phyloP scores from a whole-genome alignment of 1,140 invertebrate genomes.

The Tetramorium simillimum region DNA sequence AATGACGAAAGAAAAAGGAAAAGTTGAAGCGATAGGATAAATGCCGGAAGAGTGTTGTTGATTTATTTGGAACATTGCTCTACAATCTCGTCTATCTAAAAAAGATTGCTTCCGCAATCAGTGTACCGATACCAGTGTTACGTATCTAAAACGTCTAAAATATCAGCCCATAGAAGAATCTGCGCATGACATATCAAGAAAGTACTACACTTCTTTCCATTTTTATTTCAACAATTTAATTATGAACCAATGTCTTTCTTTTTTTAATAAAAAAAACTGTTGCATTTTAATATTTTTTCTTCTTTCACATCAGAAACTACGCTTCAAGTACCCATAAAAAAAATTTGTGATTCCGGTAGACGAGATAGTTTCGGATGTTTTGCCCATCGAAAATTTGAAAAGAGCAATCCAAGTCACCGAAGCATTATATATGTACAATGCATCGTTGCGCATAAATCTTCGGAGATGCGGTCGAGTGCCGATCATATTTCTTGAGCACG shows the following conservation, averaged over 20 bases:
- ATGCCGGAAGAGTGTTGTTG: background rate
- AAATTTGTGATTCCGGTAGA: background rate
- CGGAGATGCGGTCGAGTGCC: slow-evolving; percentile 36
- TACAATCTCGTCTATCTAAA: background rate
- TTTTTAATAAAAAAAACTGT: background rate
- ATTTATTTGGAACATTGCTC: background rate
- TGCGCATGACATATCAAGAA: background rate
- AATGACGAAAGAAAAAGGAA: slow-evolving; percentile 3
- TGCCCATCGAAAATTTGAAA: slow-evolving; percentile 5
- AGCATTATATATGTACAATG: slow-evolving; percentile 7
- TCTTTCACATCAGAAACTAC: background rate
- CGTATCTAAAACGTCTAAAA: slow-evolving; percentile 6
- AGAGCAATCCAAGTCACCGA: background rate
- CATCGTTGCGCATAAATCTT: slow-evolving; percentile 47
- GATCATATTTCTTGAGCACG: slow-evolving; percentile 50
- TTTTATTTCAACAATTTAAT: background rate
- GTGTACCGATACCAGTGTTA: background rate
- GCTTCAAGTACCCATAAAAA: background rate
- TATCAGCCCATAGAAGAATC: slow-evolving; percentile 13
- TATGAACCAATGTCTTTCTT: background rate
- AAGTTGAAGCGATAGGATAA: background rate
- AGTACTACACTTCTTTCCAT: background rate
- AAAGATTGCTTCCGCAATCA: background rate
- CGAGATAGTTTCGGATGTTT: background rate
- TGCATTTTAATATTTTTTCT: background rate